Percentiles rank a stretch among this genome's conserved stretches.
Conservation (phyloP, 2,113 vertebrate genomes). For the Mormyrus lacerda region DNA sequence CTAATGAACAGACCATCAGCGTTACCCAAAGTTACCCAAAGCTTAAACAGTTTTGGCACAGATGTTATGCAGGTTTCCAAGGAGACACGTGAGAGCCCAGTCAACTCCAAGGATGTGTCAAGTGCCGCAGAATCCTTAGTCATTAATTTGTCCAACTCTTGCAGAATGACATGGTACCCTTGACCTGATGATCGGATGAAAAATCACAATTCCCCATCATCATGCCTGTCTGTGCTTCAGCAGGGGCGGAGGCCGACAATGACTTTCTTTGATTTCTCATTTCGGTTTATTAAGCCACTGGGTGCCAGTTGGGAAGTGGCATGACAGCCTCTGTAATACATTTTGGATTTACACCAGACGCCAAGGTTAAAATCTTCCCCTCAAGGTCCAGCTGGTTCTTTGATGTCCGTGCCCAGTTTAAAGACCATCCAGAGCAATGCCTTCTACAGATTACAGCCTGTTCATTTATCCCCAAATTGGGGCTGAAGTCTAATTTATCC, state of each 20-base stretch:
- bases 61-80: not conserved
- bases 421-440: not conserved
- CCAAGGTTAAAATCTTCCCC: conserved; percentile 13
- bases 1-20: not conserved
- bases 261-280: not conserved
- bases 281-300: not conserved
- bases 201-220: conserved; percentile 8
- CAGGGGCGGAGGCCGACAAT: not conserved
- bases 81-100: not conserved
- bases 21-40: not conserved
- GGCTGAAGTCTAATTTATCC: not conserved
- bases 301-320: conserved; percentile 5
- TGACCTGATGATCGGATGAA: conserved; percentile 9
- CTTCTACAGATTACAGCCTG: not conserved
- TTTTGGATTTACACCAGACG: conserved; percentile 24
- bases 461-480: not conserved
- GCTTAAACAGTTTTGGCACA: not conserved
- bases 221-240: not conserved
- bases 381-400: not conserved
- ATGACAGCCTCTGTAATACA: conserved; percentile 17
- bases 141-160: conserved; percentile 6
- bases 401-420: conserved; percentile 14
- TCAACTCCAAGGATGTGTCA: not conserved
- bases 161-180: not conserved
- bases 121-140: not conserved